Evolutionary conservation across 2,113 vertebrate genomes (phyloP).

Genomic region (Jacana jacana): DNA sequence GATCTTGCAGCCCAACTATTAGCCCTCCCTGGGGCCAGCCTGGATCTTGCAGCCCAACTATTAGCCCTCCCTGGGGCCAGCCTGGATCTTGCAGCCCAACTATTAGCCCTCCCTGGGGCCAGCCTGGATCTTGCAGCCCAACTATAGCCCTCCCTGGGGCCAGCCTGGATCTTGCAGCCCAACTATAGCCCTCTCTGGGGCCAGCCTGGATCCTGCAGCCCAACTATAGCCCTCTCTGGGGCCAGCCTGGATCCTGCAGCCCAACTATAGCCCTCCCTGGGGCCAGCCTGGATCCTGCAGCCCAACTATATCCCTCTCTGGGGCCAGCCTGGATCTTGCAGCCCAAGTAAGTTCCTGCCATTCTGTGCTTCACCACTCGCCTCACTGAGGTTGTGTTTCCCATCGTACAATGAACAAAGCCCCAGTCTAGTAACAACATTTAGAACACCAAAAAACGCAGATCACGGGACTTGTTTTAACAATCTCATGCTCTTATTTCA

Average conservation of each 20-base stretch:
- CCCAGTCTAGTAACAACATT: neutral
- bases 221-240: no score
- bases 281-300: neutral
- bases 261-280: no score
- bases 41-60: neutral
- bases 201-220: neutral
- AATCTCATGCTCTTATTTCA: neutral
- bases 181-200: no score
- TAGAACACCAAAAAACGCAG: neutral
- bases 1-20: neutral
- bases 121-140: neutral
- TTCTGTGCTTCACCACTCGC: neutral
- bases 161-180: neutral
- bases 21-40: neutral
- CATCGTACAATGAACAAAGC: neutral
- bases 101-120: no score
- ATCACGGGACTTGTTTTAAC: neutral
- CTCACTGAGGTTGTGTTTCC: neutral
- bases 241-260: neutral
- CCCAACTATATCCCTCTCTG: no score
- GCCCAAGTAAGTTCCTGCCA: neutral
- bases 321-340: neutral
- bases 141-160: no score
- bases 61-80: neutral
- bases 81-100: neutral